These are phyloP conservation scores for Phenacoccus solenopsis DNA, from an alignment of 1,140 invertebrate species.

Conservation along the genomic window DNA sequence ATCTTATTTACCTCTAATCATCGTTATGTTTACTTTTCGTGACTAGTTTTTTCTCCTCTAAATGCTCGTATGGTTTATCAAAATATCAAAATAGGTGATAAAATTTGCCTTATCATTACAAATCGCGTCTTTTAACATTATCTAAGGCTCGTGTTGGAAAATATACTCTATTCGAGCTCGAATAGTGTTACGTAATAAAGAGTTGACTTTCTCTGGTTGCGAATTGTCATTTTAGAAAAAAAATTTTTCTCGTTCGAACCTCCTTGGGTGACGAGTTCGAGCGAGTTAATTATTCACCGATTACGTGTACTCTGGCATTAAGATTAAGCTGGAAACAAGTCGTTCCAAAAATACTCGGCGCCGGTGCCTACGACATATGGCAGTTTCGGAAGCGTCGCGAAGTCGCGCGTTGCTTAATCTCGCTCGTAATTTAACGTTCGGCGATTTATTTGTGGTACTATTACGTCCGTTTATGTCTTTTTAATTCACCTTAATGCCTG, in stretches of 20 bases:
- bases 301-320: no score
- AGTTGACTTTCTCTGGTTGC: not conserved
- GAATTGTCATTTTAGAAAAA: no score
- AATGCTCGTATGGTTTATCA: not conserved
- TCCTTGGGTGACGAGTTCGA: no score
- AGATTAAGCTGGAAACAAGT: no score
- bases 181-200: not conserved
- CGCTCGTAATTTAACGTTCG: not conserved
- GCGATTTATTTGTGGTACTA: not conserved
- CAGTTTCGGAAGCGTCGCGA: not conserved
- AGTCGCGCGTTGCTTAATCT: not conserved
- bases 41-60: not conserved
- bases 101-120: conserved; percentile 2
- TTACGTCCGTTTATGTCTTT: not conserved
- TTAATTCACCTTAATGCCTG: not conserved
- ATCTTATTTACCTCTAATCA: not conserved
- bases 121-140: not conserved
- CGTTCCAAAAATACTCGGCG: no score
- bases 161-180: not conserved
- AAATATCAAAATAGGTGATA: not conserved
- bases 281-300: no score
- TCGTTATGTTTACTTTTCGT: not conserved
- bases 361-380: no score
- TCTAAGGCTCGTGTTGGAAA: not conserved
- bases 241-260: no score